Evolutionary conservation across 2,113 vertebrate species (phyloP), one percentile per base, ranked within the genome.

Genomic region (Rhipidura dahli): DNA sequence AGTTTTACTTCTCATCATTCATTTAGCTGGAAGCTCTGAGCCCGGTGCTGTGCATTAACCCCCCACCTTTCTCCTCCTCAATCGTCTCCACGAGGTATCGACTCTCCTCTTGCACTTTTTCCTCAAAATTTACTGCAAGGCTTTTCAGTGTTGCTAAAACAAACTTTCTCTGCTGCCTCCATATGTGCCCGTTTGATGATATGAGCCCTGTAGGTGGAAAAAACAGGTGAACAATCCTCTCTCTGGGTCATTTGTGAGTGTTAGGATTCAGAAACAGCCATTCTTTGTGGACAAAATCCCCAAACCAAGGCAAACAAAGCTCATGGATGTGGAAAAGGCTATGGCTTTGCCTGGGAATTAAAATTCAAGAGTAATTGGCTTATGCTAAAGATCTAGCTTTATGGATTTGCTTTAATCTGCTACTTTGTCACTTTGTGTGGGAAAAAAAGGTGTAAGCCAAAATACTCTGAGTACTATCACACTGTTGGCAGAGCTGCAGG

Each of bases 161-260:
- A 93, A 98, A 98, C 89, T 97, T 98, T 28, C 98, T 98, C 93
- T 98, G 98, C 57, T 98, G 97, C 87, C 97, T 98, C 98, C 98
- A 98, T 15, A 3, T 39, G 70, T 96, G 72, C 3, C 98, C 98
- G 23, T 95, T 98, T 3, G 98, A 97, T 4, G 59, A 14, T 75
- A 98, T 85, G 78, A 98, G 53, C 71, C 98, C 98, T 98, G 94
- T 23, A 76, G 49, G 53, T 45, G 21, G 56, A 39, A 75, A 49
- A 94, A 33, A 13, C 20, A 49, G 42, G 37, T 6, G 35, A 80
- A 49, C 7, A 51, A 26, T 69, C 42, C 50, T 88, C 4, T 1
- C 35, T 86, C 31, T 35, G 44, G 47, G 44, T 68, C 44, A 45
- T 10, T 2, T 18, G 11, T n/a, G 23, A 53, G 56, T 21, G 39